Percentiles rank a stretch among this genome's conserved stretches.
phyloP scores from a whole-genome alignment of 23 tunicate species.

The Phallusia fumigata region DNA sequence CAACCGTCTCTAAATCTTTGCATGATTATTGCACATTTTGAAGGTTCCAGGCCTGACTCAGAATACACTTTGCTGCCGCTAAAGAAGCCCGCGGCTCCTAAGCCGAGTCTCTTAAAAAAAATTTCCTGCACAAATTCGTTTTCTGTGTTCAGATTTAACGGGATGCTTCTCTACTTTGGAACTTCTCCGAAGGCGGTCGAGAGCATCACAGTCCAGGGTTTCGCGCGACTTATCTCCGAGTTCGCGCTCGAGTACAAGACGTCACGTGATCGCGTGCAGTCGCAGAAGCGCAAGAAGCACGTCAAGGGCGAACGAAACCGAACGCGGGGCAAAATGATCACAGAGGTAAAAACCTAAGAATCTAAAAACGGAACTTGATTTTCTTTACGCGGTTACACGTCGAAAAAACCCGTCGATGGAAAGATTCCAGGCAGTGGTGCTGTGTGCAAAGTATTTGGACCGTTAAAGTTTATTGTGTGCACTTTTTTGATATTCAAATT shows the following conservation, averaged over 20 bases:
- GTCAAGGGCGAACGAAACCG: constrained; percentile 72
- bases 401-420: too few species aligned
- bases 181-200: constrained; percentile 23
- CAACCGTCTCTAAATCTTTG: too few species aligned
- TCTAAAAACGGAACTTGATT: too few species aligned
- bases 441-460: not conserved
- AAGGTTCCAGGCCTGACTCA: too few species aligned
- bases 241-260: constrained; percentile 99
- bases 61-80: too few species aligned
- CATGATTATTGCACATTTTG: too few species aligned
- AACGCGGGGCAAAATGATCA: constrained; percentile 94
- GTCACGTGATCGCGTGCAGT: constrained; percentile 65
- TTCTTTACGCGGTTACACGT: too few species aligned
- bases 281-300: constrained; percentile 76
- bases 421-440: too few species aligned
- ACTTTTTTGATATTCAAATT: constrained; percentile 11
- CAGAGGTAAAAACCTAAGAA: constrained; percentile 45
- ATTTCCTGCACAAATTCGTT: not conserved
- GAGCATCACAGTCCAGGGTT: constrained; percentile 56
- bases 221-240: constrained; percentile 88
- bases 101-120: too few species aligned
- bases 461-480: not conserved
- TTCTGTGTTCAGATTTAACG: constrained; percentile 43
- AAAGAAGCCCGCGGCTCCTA: too few species aligned
- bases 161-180: constrained; percentile 62